These are phyloP conservation scores for Hydropsyche tenuis DNA, from an alignment of 1,140 invertebrate genomes.

Conservation along the genomic window DNA sequence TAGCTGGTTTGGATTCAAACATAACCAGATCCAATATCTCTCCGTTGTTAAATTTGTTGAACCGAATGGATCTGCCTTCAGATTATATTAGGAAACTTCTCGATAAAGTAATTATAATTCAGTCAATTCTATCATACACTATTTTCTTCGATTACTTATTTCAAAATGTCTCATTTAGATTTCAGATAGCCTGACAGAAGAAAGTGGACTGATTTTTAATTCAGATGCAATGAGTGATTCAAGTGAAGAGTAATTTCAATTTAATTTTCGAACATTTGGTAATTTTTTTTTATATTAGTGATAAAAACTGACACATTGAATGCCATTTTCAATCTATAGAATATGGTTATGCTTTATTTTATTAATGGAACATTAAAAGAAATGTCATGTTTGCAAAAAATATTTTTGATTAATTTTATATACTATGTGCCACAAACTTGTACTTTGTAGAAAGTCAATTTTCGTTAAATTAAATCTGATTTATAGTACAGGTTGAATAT, in stretches of 20 bases:
- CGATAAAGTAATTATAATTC: constrained; percentile 42
- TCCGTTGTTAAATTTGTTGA: constrained; percentile 39
- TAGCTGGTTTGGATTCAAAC: constrained; percentile 27
- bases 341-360: too few species aligned
- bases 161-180: constrained; percentile 15
- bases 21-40: constrained; percentile 27
- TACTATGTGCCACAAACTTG: too few species aligned
- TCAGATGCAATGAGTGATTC: constrained; percentile 31
- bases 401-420: too few species aligned
- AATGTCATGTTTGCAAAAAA: too few species aligned
- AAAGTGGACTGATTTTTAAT: constrained; percentile 6
- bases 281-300: constrained; percentile 2
- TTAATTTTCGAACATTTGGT: neutral
- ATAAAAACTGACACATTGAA: too few species aligned
- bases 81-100: constrained; percentile 46
- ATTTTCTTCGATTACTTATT: constrained; percentile 3
- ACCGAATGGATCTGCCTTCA: constrained; percentile 42
- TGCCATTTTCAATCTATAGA: too few species aligned
- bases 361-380: too few species aligned
- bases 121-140: neutral
- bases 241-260: constrained; percentile 30
- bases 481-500: too few species aligned
- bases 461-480: too few species aligned
- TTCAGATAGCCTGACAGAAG: constrained; percentile 32
- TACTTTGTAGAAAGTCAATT: too few species aligned